Percentiles rank a stretch among this genome's conserved stretches.
These are phyloP conservation scores for Acipenser transmontanus DNA, from an alignment of 2,797 vertebrate species.

Conservation along the genomic window DNA sequence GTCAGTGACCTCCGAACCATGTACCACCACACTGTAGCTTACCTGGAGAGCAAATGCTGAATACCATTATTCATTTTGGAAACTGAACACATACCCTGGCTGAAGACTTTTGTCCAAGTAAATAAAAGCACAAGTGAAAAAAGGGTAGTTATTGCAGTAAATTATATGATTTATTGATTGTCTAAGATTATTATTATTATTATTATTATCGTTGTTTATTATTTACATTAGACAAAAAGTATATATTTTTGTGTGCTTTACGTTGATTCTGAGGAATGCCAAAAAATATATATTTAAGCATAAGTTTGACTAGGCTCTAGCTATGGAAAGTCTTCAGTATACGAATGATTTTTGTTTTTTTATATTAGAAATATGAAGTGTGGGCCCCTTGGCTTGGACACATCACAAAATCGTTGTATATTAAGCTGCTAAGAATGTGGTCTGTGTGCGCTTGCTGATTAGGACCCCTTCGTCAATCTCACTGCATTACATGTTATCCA, in stretches of 20 bases:
- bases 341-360: background rate
- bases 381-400: too few relatives aligned
- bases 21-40: slow-evolving; percentile 1
- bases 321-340: background rate
- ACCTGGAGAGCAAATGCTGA: too few relatives aligned
- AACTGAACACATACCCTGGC: too few relatives aligned
- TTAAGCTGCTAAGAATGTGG: too few relatives aligned
- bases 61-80: too few relatives aligned
- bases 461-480: too few relatives aligned
- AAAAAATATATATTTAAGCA: slow-evolving; percentile 27
- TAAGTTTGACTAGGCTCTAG: background rate
- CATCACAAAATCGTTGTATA: too few relatives aligned
- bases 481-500: too few relatives aligned
- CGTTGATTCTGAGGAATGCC: slow-evolving; percentile 26
- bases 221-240: slow-evolving; percentile 17
- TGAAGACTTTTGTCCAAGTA: background rate
- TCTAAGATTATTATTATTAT: slow-evolving; percentile 22
- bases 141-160: slow-evolving; percentile 5
- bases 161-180: slow-evolving; percentile 14
- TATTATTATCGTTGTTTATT: background rate
- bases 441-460: too few relatives aligned
- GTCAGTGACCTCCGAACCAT: slow-evolving; percentile 43
- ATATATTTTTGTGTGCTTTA: slow-evolving; percentile 17
- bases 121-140: background rate
- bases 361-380: too few relatives aligned